Base-by-base conservation (phyloP, 2,888 invertebrate species). In the Netelia inedita region DNA sequence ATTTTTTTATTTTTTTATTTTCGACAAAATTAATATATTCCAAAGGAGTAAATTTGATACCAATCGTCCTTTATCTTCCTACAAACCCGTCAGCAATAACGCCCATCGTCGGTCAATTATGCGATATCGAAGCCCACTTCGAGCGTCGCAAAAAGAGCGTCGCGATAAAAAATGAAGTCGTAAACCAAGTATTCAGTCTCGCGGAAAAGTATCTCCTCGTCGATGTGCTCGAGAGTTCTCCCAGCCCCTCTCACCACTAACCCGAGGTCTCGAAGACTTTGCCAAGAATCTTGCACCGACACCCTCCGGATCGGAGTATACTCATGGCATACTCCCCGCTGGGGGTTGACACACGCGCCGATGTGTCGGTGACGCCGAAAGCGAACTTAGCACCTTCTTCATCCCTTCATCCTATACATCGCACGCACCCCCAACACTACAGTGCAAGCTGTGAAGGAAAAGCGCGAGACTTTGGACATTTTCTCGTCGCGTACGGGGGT, bases 211-310 rank as follows among this genome's bases (percentile, higher is more conserved):
- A 61, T 53, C 59, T 53, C 74, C 66, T 68, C 66, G 28, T 53
- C 21, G 41, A 41, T 61, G 23, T n/a, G 68, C 74, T 74, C 28
- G 14, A 41, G 66, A 50, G 43, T 66, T 41, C 35, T 65, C 55
- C 69, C 73, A 19, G 11, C 57, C 14, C 21, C 59, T 41, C 19
- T 43, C 19, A n/a, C 53, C n/a, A 55, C 14, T 53, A 23, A 50
- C 50, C 14, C 68, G 50, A 68, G 46, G 41, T 46, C 69, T 63
- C 61, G 61, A 28, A 75, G 53, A 81, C 69, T 69, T 41, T 74
- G 81, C 81, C 81, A 81, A 81, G 61, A 75, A 74, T 75, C 68
- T 68, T 59, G n/a, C 55, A 28, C 65, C 14, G 43, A 23, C 63
- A 73, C 21, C 61, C 69, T 50, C 35, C n/a, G 59, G 69, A 2